Conservation (phyloP, 2,888 invertebrate genomes). For the Lypha dubia region DNA sequence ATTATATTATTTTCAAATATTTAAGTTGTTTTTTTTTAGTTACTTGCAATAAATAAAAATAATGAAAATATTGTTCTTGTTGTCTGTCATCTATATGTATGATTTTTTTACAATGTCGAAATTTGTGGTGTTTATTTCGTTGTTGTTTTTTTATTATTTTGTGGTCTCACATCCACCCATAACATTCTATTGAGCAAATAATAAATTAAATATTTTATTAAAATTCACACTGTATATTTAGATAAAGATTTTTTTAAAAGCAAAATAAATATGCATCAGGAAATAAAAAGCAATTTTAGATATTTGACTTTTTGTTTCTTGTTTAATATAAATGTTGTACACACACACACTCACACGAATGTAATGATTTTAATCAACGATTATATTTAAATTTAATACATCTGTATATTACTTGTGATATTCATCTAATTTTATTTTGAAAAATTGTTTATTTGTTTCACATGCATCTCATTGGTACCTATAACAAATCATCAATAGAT, state of each 20-base stretch:
- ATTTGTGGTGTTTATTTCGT: constrained; percentile 12
- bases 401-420: no score
- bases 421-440: no score
- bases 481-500: no score
- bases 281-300: constrained; percentile 30
- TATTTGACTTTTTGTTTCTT: constrained; percentile 1
- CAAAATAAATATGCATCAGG: constrained; percentile 24
- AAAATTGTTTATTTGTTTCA: no score
- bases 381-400: not conserved
- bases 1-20: constrained; percentile 31
- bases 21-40: constrained; percentile 25
- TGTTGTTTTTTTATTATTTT: no score
- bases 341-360: not conserved
- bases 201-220: constrained; percentile 35
- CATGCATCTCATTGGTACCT: no score
- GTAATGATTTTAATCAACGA: constrained; percentile 7
- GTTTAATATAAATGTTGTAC: constrained; percentile 28
- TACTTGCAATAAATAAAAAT: constrained; percentile 4
- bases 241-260: not conserved
- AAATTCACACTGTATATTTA: not conserved
- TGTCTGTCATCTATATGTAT: constrained; percentile 17
- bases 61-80: constrained; percentile 24
- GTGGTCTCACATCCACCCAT: constrained; percentile 19
- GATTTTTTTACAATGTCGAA: constrained; percentile 23
- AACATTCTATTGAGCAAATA: constrained; percentile 22